Base-by-base conservation (phyloP, 2,113 vertebrate species). In the Pachyramphus minor region DNA sequence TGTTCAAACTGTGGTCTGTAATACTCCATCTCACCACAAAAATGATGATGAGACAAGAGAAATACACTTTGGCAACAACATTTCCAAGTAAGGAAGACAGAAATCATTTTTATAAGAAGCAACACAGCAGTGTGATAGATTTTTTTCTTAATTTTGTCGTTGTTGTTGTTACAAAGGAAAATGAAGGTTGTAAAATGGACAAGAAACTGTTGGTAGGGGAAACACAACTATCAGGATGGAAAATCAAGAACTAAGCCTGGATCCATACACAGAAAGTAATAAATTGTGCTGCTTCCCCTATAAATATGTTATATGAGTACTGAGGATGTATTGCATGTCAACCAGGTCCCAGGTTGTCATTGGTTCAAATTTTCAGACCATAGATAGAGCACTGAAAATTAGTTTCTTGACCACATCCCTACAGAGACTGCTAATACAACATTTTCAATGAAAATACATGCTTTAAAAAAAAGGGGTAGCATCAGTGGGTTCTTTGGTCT, bases 11-110 rank as follows among this genome's bases (percentile, higher is more conserved):
- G 14, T 24, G 63, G 16, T 63, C 86, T 71, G 27, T 72, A 88
- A 71, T 39, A 64, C 9, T 35, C 3, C 1, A 45, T n/a, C 71
- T 75, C 17, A 33, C 58, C 63, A 60, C 56, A 53, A 53, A 95
- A 92, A 37, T 37, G 0, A 25, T 23, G 64, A 74, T 8, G 42
- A 71, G 20, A 84, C 23, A 23, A 77, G 73, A 87, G 55, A 73
- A 85, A 27, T 31, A 79, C 58, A 66, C 91, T 59, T 84, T 27
- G 49, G 87, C 80, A 78, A 33, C 31, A 94, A 94, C 74, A 87
- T 60, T 82, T 68, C 84, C 90, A 91, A 75, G 87, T 74, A 95
- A 89, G 90, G 84, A 64, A 85, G 37, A 52, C 24, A 82, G 52
- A 53, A 92, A 77, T 75, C 42, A 59, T 24, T 71, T 91, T 79